Base-by-base conservation (phyloP, 2,113 vertebrate species). In the Siniperca knerii region DNA sequence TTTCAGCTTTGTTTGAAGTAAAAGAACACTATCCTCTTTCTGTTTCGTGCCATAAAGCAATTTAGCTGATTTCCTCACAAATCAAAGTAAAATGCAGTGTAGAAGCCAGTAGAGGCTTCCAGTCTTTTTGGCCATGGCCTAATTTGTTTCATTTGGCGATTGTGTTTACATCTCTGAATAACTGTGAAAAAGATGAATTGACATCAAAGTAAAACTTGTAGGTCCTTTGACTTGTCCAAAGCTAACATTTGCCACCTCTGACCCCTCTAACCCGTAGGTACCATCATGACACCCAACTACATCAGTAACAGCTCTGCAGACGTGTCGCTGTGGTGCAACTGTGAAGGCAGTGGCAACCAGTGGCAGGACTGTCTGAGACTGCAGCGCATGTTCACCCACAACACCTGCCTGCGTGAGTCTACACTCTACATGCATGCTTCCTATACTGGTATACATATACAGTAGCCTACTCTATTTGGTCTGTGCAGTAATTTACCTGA, bases 201-300 rank as follows among this genome's bases (percentile, higher is more conserved):
- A 20, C 12, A 29, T n/a, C 37, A 16, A 50, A 73, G 62, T 69
- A 6, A 25, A 57, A 42, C 18, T 3, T 12, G 0, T 0, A 1
- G 20, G 2, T 46, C 11, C 6, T 76, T 8, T 62, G 55, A 44
- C 18, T 68, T 70, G 15, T 65, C 57, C 20, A 8, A 29, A 58
- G 33, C 9, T 2, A 58, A 48, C n/a, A 20, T 55, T 2, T 20
- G 16, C 54, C 66, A 40, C 42, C 13, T 83, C 52, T 87, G 16
- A 58, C 66, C 46, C 42, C 13, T 83, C 52, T 87, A 29, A 80
- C 75, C 66, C 65, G 4, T 81, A 99, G 98, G 98, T 18, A 99
- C 98, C 9, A 93, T 95, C 78, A 97, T 99, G 97, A 99, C 98
- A 8, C 98, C 98, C 69, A 99, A 99, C 95, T 99, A 98, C 37